Conservation (phyloP, 2,888 invertebrate species). For the Nomada ferruginata region DNA sequence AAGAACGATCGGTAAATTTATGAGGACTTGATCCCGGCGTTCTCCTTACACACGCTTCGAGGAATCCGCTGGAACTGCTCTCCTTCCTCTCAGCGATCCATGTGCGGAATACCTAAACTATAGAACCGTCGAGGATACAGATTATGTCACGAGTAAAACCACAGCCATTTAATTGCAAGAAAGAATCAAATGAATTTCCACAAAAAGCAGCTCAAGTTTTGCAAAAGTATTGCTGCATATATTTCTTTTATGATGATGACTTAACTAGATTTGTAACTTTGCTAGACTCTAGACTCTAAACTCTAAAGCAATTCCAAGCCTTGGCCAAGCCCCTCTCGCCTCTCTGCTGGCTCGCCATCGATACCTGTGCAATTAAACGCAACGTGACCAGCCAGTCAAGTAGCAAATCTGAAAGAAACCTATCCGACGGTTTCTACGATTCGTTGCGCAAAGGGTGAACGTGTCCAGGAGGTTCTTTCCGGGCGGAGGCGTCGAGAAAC, state of each 20-base stretch:
- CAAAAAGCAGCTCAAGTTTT: too few species aligned
- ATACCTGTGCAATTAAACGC: slow-evolving; percentile 69
- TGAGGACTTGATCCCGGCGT: slow-evolving; percentile 45
- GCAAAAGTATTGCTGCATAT: too few species aligned
- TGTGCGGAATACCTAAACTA: background rate
- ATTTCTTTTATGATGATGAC: background rate
- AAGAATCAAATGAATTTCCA: background rate
- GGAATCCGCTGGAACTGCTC: slow-evolving; percentile 42
- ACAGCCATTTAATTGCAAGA: background rate
- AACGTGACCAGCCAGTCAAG: slow-evolving; percentile 66
- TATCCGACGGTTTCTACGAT: slow-evolving; percentile 55
- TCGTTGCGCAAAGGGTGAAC: slow-evolving; percentile 62
- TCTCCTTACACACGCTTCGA: slow-evolving; percentile 46
- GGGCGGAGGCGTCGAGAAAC: background rate
- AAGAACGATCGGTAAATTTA: slow-evolving; percentile 54
- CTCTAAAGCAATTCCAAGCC: slow-evolving; percentile 42
- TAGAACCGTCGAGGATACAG: slow-evolving; percentile 8
- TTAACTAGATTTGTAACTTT: background rate
- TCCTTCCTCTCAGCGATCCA: slow-evolving; percentile 29
- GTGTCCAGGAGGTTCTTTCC: background rate
- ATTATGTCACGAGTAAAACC: slow-evolving; percentile 2
- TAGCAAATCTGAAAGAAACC: slow-evolving; percentile 53
- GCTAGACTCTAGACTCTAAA: slow-evolving; percentile 2
- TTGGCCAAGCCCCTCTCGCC: slow-evolving; percentile 19
- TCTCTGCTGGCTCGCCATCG: slow-evolving; percentile 26